Percentiles rank a stretch among this genome's conserved stretches.
These are phyloP conservation scores for Diadema setosum DNA, from an alignment of 35 echinoderm and acorn worm species.

Conservation along the genomic window DNA sequence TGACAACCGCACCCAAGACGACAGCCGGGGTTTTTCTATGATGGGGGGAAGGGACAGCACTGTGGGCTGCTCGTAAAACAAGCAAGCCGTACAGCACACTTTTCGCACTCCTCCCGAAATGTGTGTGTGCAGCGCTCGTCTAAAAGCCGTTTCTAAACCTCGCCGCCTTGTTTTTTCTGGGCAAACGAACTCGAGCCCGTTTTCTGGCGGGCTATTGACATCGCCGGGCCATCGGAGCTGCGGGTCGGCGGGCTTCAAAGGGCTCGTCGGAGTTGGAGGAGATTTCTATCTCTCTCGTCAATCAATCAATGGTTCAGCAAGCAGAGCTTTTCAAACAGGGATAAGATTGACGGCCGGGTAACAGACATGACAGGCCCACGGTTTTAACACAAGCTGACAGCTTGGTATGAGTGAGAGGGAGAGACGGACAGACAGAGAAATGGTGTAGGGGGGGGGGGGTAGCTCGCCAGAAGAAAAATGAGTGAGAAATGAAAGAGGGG, in stretches of 20 bases:
- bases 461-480: not conserved
- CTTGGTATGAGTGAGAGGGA: not conserved
- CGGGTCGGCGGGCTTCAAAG: conserved; percentile 35
- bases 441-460: not conserved
- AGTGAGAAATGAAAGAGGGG: conserved; percentile 6
- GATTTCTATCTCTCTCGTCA: conserved; percentile 71
- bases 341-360: conserved; percentile 4
- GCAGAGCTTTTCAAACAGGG: conserved; percentile 45
- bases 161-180: conserved; percentile 28
- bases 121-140: not conserved
- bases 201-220: conserved; percentile 44
- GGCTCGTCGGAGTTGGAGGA: not conserved
- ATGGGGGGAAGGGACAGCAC: not conserved
- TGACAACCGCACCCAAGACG: conserved; percentile 48
- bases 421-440: conserved; percentile 24
- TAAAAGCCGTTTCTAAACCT: conserved; percentile 40
- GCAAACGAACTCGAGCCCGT: conserved; percentile 12
- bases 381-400: conserved; percentile 46
- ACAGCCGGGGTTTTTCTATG: conserved; percentile 6
- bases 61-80: conserved; percentile 1
- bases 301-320: conserved; percentile 64
- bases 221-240: conserved; percentile 8
- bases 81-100: conserved; percentile 1
- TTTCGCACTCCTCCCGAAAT: conserved; percentile 14
- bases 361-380: not conserved